Conservation (phyloP, 2,113 vertebrate species). For the Chamaetylas fuelleborni region DNA sequence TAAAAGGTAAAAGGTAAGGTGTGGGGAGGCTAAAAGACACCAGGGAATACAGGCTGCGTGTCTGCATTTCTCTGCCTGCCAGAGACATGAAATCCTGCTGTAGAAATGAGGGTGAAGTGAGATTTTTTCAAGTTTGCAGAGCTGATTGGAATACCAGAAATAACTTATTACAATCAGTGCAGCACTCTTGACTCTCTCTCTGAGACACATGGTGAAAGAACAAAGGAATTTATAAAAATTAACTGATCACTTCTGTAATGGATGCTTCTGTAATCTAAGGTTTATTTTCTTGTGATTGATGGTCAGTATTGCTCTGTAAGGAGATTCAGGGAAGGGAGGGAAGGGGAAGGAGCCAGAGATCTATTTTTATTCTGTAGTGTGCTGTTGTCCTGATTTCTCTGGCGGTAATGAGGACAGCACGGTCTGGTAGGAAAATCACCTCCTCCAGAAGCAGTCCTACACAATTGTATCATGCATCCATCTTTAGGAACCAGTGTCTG, state of each 20-base stretch:
- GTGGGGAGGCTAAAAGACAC: not conserved
- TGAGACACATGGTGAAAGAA: not conserved
- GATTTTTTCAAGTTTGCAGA: not conserved
- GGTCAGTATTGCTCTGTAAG: not conserved
- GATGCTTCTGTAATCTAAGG: not conserved
- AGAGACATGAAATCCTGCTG: not conserved
- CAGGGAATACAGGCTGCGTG: rapidly evolving
- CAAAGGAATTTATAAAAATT: not conserved
- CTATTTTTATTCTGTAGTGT: conserved; percentile 76
- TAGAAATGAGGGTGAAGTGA: not conserved
- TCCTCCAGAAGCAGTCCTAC: conserved; percentile 66
- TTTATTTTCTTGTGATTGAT: not conserved
- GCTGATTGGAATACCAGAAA: not conserved
- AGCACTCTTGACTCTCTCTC: not conserved
- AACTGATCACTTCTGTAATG: not conserved
- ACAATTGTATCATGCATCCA: conserved; percentile 46
- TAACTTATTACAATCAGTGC: not conserved
- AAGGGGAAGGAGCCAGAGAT: conserved; percentile 41
- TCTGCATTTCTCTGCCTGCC: not conserved
- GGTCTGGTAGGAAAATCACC: conserved; percentile 49
- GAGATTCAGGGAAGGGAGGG: not conserved
- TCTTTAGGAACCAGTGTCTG: conserved; percentile 55
- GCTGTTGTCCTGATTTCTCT: conserved; percentile 77
- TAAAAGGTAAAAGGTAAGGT: conserved; percentile 61
- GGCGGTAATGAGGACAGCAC: conserved; percentile 73